A percentile compares a stretch with the other conserved stretches of the same genome.
phyloP scores from a whole-genome alignment of 2,113 vertebrate species.

The Eptesicus fuscus region DNA sequence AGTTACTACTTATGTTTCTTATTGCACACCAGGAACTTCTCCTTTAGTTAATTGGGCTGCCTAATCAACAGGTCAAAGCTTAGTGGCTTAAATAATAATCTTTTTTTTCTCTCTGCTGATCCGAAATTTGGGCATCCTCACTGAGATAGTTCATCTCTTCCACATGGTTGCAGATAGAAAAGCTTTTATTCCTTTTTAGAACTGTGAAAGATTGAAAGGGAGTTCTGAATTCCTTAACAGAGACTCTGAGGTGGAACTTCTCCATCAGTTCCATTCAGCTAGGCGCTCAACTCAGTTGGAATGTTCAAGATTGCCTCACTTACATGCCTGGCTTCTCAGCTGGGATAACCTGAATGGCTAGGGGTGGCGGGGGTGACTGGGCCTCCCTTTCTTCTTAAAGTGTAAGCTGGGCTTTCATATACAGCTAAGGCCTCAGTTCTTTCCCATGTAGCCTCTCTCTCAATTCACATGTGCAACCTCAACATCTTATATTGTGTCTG shows the following conservation, averaged over 20 bases:
- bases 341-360: not conserved
- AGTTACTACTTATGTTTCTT: not conserved
- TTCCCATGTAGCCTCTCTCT: not conserved
- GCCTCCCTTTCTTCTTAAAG: not conserved
- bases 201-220: too few species aligned
- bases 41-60: not conserved
- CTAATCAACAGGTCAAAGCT: not conserved
- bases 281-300: not conserved
- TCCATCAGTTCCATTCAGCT: not conserved
- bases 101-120: not conserved
- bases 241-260: too few species aligned
- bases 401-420: not conserved
- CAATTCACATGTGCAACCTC: not conserved
- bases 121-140: not conserved
- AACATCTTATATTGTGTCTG: not conserved
- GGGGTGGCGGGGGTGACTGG: rapidly evolving
- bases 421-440: not conserved
- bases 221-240: too few species aligned
- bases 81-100: not conserved
- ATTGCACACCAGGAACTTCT: not conserved
- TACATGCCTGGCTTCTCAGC: not conserved
- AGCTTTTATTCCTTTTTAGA: too few species aligned
- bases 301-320: not conserved
- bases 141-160: not conserved
- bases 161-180: not conserved